Percentiles rank a stretch among this genome's conserved stretches.
Evolutionary conservation across 2,113 vertebrate genomes (phyloP).

Genomic region (Rhynchomys soricoides): DNA sequence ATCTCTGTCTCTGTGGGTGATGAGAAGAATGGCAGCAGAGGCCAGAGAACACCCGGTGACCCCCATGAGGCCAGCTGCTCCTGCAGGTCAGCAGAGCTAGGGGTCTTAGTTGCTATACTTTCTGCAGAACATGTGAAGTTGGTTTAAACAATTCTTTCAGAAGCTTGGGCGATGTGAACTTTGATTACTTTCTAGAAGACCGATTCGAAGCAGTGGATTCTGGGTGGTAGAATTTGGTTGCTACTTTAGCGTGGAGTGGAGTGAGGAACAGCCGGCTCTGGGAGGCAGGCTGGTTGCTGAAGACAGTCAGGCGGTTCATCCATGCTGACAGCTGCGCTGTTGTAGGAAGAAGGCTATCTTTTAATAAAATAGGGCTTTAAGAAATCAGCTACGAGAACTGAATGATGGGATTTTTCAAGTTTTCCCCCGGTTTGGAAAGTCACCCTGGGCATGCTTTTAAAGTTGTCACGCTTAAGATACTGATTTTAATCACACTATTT

Average conservation of each 20-base stretch:
- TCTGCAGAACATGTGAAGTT: not conserved
- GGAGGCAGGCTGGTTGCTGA: not conserved
- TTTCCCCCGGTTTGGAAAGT: constrained; percentile 42
- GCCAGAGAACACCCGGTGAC: not conserved
- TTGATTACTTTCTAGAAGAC: not conserved
- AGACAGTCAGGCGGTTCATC: not conserved
- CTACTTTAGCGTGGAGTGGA: not conserved
- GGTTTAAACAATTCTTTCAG: not conserved
- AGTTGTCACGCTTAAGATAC: not conserved
- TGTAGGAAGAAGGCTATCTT: not conserved
- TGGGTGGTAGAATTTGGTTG: not conserved
- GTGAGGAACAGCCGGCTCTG: not conserved
- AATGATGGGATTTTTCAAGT: not conserved
- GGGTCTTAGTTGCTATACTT: not conserved
- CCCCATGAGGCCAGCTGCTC: not conserved
- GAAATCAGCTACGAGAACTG: not conserved
- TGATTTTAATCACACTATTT: constrained; percentile 58
- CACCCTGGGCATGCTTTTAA: constrained; percentile 44
- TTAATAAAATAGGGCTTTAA: not conserved
- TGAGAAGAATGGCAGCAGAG: not conserved
- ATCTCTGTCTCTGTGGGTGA: constrained; percentile 59
- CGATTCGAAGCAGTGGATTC: not conserved
- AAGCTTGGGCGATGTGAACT: not conserved
- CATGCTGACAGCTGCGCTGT: not conserved
- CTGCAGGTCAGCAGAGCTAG: not conserved